Conservation (phyloP, 2,797 vertebrate genomes). For the Margarornis squamiger region DNA sequence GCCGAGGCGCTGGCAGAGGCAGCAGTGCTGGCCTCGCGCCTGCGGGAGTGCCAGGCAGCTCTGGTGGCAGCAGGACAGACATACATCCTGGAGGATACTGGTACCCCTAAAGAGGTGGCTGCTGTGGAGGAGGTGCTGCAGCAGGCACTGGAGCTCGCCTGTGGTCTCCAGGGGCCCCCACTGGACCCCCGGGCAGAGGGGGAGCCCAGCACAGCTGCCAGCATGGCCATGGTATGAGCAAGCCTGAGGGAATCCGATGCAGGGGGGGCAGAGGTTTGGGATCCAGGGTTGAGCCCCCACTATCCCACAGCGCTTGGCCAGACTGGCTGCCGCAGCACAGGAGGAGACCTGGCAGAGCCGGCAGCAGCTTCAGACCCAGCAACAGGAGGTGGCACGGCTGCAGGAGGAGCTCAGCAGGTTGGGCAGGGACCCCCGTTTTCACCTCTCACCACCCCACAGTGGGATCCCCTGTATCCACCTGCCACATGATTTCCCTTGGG, state of each 20-base stretch:
- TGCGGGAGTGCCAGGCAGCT: background rate
- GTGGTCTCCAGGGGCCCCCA: background rate
- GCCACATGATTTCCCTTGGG: background rate
- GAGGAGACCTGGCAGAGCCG: conserved; percentile 4
- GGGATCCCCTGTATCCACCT: background rate
- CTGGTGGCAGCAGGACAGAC: background rate
- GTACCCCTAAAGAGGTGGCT: background rate
- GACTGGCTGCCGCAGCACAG: background rate
- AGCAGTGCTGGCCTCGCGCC: background rate
- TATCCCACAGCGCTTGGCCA: conserved; percentile 10
- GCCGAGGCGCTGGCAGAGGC: background rate
- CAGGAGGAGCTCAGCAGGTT: conserved; percentile 68
- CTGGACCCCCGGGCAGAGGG: background rate
- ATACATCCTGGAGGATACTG: rapidly evolving
- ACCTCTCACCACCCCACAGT: background rate
- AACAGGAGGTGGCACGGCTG: conserved; percentile 36
- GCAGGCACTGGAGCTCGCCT: background rate
- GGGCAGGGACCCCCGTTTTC: background rate
- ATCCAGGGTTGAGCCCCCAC: background rate
- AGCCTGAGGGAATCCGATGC: background rate
- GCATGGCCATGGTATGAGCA: conserved; percentile 42
- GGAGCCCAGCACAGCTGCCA: background rate
- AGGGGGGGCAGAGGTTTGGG: rapidly evolving
- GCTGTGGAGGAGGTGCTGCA: background rate
- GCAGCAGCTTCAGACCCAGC: conserved; percentile 38